Base-by-base conservation (phyloP, 1,140 invertebrate species). In the Zaprionus taronus region DNA sequence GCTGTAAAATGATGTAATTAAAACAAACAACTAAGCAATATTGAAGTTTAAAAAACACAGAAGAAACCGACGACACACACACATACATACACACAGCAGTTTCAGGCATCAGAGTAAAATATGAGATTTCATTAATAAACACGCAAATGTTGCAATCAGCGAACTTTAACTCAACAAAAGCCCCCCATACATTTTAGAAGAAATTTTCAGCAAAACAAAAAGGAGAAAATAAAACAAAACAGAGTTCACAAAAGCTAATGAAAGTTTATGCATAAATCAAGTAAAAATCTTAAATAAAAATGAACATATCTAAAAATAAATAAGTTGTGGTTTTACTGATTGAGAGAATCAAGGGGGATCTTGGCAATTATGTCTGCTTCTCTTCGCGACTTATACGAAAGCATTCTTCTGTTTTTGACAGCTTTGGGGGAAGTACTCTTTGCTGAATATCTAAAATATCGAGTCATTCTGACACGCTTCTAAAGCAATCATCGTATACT, bases 231-330 rank as follows among this genome's bases (percentile, higher is more conserved):
- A 58, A 44, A 74, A 65, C 15, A 51, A 44, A 70, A 44, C 41
- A 41, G 17, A 78, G 72, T 55, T 28, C 41, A 64, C 57, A 36
- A 57, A 65, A 77, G 66, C 78, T 83, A 77, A 80, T 90, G 87
- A 76, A 73, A 85, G 81, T 82, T 90, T 85, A 80, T 82, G 81
- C 79, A 82, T 90, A 85, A 91, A 85, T 90, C 79, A 80, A 90
- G 61, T 82, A 90, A 90, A 90, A 90, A 71, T 90, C 86, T 90
- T 90, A 82, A 90, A 90, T 90, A 90, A 90, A 90, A 90, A 69
- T 90, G 86, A 90, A 90, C 85, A 90, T 90, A 90, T 90, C 85
- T 91, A 91, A 90, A 90, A 90, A 82, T 15, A 75, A 84, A 70
- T 26, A 5, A 7, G 1, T 14, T 20, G 1, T 5, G 12, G 34